phyloP scores from a whole-genome alignment of 2,113 vertebrate genomes.

The Piliocolobus tephrosceles region DNA sequence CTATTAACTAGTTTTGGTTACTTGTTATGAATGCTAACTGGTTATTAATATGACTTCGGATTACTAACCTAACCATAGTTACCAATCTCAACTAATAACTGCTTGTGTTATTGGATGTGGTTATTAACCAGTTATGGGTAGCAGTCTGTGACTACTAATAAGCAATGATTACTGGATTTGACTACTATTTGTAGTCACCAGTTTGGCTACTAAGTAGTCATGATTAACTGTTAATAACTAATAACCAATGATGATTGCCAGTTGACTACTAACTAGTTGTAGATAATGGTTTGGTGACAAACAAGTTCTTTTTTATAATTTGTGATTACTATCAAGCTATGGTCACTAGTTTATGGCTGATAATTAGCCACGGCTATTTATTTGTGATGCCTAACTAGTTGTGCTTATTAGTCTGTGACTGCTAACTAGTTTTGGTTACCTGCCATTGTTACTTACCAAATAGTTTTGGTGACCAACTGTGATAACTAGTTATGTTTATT shows the following conservation, averaged over 20 bases:
- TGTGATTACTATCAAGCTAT: not conserved
- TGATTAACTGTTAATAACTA: not conserved
- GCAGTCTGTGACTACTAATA: not conserved
- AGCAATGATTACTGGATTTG: not conserved
- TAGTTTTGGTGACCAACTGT: not conserved
- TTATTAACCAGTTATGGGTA: not conserved
- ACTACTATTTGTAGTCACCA: not conserved
- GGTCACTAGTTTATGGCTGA: not conserved
- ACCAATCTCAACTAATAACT: not conserved
- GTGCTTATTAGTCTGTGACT: not conserved
- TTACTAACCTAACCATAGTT: not conserved
- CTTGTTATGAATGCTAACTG: not conserved
- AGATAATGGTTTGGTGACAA: not conserved
- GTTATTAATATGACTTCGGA: not conserved
- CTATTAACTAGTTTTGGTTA: not conserved
- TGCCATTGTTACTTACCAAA: not conserved
- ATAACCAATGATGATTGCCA: not conserved
- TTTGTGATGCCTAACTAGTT: not conserved
- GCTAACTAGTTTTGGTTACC: not conserved
- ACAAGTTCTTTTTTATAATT: not conserved
- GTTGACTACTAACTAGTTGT: not conserved
- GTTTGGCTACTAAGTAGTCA: not conserved
- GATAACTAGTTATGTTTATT: not conserved
- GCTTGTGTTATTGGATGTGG: not conserved
- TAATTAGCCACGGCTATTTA: not conserved